Base-by-base conservation (phyloP, 2,888 invertebrate species). In the Dasysyrphus albostriatus region DNA sequence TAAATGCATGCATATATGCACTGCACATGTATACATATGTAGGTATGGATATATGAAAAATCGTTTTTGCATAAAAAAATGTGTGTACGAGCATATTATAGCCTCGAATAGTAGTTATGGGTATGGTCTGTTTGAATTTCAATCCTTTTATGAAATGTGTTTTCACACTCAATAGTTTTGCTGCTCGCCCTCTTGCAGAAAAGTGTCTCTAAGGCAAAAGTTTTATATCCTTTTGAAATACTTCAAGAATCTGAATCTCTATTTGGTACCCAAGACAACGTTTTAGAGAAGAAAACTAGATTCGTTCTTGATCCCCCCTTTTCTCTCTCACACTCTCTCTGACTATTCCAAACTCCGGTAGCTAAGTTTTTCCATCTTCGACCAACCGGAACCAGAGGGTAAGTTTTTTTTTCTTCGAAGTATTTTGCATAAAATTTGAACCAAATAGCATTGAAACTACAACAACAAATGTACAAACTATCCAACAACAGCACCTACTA, bases 351-450 rank as follows among this genome's bases (percentile, higher is more conserved):
- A 24, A 16, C 16, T 29, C 5, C 32, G 6, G 16, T 69, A 51
- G 37, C 37, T 42, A 49, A 49, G 12, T 49, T 56, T 47, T 47
- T 72, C 32, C 16, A 16, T 65, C 61, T 44, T 78, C 44, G 44
- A 44, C 61, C 44, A 44, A 72, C 56, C 54, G 65, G 73, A 73
- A 58, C 44, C 32, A 29, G 29, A 24, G 58, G 58, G 10, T 56
- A 44, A 80, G 49, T 63, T 78, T 72, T 29, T 19, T 3, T 8
- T 34, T 14, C 8, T 61, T 63, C 5, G 14, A 73, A 80, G 59
- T 59, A 74, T 80, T 80, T 80, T 74, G 73, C 80, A 80, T 80
- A 67, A 58, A 24, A 80, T 80, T 59, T 80, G 42, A 74, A 59
- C 65, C 58, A 67, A 56, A n/a, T 44, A 7, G 8, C 44, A 44